Percentiles rank a stretch among this genome's conserved stretches.
Conservation (phyloP, 2,888 invertebrate species). For the Lottia scabra region DNA sequence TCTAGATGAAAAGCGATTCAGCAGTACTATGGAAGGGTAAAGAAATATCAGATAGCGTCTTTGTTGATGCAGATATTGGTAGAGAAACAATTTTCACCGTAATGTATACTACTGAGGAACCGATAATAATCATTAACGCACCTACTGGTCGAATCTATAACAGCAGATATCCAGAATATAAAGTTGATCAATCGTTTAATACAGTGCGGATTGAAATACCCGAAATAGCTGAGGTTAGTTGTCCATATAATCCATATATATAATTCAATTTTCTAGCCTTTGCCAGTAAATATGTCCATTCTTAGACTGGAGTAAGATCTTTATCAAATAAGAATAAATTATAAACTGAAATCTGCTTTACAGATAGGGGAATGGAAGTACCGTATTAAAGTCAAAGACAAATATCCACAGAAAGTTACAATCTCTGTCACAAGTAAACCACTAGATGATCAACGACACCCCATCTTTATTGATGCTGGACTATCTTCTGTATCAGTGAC, state of each 20-base stretch:
- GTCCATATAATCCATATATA: too few species aligned
- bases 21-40: not conserved
- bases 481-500: slow-evolving; percentile 19
- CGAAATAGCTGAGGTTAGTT: slow-evolving; percentile 28
- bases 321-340: too few species aligned
- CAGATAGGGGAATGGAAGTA: slow-evolving; percentile 31
- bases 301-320: too few species aligned
- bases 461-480: slow-evolving; percentile 20
- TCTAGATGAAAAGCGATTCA: too few species aligned
- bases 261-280: too few species aligned
- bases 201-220: slow-evolving; percentile 29
- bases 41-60: slow-evolving; percentile 13
- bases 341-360: too few species aligned
- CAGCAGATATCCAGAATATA: slow-evolving; percentile 31
- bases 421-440: slow-evolving; percentile 27
- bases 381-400: slow-evolving; percentile 10
- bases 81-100: slow-evolving; percentile 31
- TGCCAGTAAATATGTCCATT: too few species aligned
- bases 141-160: slow-evolving; percentile 35
- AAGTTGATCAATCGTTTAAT: slow-evolving; percentile 24
- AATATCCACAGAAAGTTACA: slow-evolving; percentile 16
- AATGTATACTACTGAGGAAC: slow-evolving; percentile 30
- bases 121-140: slow-evolving; percentile 32
- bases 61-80: slow-evolving; percentile 32
- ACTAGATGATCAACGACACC: not conserved